A percentile compares a stretch with the other conserved stretches of the same genome.
These are phyloP conservation scores for Pseudoatta argentina DNA, from an alignment of 1,140 invertebrate species.

Conservation along the genomic window DNA sequence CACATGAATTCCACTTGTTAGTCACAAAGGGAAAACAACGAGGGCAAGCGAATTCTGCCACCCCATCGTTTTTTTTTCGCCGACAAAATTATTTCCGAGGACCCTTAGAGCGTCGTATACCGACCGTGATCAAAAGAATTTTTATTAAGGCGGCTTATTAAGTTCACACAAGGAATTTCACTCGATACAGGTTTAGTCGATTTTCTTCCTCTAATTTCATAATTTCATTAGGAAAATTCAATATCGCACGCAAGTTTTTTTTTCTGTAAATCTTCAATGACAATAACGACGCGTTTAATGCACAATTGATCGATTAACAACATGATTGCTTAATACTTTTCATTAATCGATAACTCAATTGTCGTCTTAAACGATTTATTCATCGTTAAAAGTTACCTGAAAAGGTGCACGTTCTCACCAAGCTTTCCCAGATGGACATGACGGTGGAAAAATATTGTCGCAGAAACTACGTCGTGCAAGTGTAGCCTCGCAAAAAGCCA, in stretches of 20 bases:
- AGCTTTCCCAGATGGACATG: constrained; percentile 15
- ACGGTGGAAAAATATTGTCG: constrained; percentile 22
- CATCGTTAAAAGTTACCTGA: neutral
- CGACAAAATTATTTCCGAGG: constrained; percentile 61
- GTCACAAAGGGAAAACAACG: constrained; percentile 62
- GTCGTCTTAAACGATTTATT: neutral
- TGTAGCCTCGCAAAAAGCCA: constrained; percentile 8
- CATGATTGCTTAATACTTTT: neutral
- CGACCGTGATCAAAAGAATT: constrained; percentile 62
- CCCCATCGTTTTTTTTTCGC: neutral
- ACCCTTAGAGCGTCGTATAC: constrained; percentile 35
- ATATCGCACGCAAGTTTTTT: neutral
- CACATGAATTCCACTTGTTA: constrained; percentile 73
- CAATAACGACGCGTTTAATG: neutral
- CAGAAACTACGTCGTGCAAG: neutral
- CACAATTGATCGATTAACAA: constrained; percentile 38
- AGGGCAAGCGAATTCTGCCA: neutral
- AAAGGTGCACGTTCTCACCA: neutral
- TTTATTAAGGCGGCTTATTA: constrained; percentile 60
- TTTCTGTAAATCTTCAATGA: neutral
- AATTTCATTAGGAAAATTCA: neutral
- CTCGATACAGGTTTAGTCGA: neutral
- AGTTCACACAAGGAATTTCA: constrained; percentile 1
- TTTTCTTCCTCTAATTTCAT: neutral
- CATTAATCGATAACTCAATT: neutral